These are phyloP conservation scores for Drosophila micromelanica DNA, from an alignment of 1,140 invertebrate genomes.

Conservation along the genomic window DNA sequence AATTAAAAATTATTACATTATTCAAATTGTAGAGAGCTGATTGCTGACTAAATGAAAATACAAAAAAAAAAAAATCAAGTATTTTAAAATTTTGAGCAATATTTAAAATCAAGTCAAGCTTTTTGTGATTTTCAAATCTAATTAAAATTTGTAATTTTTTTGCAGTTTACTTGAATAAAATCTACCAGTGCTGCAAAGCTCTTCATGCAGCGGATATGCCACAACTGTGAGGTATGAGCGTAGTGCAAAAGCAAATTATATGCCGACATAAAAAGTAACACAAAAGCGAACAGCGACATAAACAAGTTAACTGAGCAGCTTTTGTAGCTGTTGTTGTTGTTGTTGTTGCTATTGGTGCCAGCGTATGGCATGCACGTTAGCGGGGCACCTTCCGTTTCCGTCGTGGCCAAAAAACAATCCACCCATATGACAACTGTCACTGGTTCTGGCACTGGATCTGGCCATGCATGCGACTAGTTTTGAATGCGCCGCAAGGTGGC, in stretches of 20 bases:
- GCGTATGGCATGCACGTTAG: constrained; percentile 61
- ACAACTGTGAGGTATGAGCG: not conserved
- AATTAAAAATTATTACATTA: no score
- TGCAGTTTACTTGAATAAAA: not conserved
- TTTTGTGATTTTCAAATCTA: no score
- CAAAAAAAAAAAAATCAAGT: no score
- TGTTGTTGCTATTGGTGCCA: constrained; percentile 31
- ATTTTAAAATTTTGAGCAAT: no score
- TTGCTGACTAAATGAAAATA: no score
- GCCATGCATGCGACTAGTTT: constrained; percentile 58
- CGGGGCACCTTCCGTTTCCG: constrained; percentile 74
- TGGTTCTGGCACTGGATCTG: constrained; percentile 30
- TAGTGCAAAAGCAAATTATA: constrained; percentile 56
- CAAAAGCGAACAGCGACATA: constrained; percentile 75
- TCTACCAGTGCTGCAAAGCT: not conserved
- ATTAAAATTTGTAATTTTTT: no score
- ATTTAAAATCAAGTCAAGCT: no score
- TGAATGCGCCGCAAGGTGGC: constrained; percentile 64
- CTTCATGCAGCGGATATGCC: constrained; percentile 1
- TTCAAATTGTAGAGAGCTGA: no score
- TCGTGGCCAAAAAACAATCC: constrained; percentile 69
- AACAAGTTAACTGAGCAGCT: constrained; percentile 73
- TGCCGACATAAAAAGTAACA: constrained; percentile 64
- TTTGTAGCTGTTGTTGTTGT: constrained; percentile 26
- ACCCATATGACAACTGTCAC: constrained; percentile 72